phyloP scores from a whole-genome alignment of 1,140 invertebrate genomes.

The Caenorhabditis briggsae region DNA sequence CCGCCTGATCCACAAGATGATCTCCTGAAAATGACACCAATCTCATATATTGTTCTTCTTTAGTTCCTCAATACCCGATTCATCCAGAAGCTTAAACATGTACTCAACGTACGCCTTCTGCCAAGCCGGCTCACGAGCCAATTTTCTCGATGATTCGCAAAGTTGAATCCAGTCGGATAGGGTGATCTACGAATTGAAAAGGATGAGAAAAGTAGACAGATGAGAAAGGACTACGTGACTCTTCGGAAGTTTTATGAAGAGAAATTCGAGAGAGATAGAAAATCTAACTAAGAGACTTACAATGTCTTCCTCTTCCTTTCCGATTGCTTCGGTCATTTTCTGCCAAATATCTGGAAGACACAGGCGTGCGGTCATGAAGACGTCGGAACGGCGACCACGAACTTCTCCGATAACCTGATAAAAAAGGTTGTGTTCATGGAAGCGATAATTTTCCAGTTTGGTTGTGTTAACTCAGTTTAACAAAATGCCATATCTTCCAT shows the following conservation, averaged over 20 bases:
- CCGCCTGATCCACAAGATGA: conserved; percentile 47
- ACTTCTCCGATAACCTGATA: conserved; percentile 42
- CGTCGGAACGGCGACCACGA: conserved; percentile 29
- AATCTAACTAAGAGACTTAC: background rate
- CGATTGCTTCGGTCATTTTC: conserved; percentile 43
- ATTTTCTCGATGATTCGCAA: conserved; percentile 41
- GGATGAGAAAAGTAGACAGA: conserved; percentile 1
- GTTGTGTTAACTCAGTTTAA: too few species aligned
- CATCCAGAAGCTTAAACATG: conserved; percentile 35
- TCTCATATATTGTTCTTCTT: background rate
- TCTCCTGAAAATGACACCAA: conserved; percentile 27
- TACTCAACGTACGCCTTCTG: conserved; percentile 53
- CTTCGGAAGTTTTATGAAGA: conserved; percentile 12
- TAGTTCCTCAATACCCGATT: conserved; percentile 31
- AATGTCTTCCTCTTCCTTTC: conserved; percentile 45
- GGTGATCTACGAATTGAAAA: conserved; percentile 38
- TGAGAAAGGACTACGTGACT: background rate
- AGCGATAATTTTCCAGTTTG: too few species aligned
- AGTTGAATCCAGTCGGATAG: conserved; percentile 49
- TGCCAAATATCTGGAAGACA: conserved; percentile 49
- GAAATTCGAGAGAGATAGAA: background rate
- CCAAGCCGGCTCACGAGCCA: conserved; percentile 31
- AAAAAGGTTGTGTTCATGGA: background rate
- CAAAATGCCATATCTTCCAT: too few species aligned
- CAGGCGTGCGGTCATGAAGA: conserved; percentile 36